Evolutionary conservation across 2,797 vertebrate genomes (phyloP), one percentile per base, ranked within the genome.

Genomic region (Miichthys miiuy): DNA sequence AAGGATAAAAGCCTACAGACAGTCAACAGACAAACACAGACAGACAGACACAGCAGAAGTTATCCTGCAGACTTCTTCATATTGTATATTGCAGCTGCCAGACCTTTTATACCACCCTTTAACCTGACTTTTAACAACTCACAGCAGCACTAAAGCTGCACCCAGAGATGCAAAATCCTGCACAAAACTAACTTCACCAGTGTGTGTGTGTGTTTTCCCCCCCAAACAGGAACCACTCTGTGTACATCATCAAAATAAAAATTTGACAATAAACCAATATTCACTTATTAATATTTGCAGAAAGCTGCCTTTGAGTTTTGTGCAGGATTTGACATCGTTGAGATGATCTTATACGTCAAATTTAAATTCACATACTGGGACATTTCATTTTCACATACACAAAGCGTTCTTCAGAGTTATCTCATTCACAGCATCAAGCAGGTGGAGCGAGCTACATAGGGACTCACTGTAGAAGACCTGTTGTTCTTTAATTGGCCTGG

Each of bases 371-470:
- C 88, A 72, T 86, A 64, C 80, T 30, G 27, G 10, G 44, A 78
- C 47, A 5, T 46, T 87, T 84, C 51, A 30, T 79, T 61, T 77
- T 63, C 79, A 89, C 85, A 18, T 87, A 64, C 80, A n/a, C 16
- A 21, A 57, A 66, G 27, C 68, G 3, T 52, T 77, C 81, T 54
- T 74, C 61, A 56, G 25, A 48, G 48, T n/a, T 10, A 64, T 52
- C 70, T 73, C 41, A 3, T 47, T 73, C 79, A 52, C 46, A 52
- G 54, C 1, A 9, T 18, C 44, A 68, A 16, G 12, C 48, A 46
- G 51, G n/a, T 23, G 42, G 16, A 13, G 64, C 38, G 14, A 60
- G 55, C 55, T 62, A 30, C n/a, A 60, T 0, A 20, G 6, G 55
- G 55, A 52, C 42, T 66, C 38, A 18, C 1, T 16, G 27, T 4